Evolutionary conservation across 2,797 vertebrate species (phyloP).

Genomic region (Nyctibius grandis): DNA sequence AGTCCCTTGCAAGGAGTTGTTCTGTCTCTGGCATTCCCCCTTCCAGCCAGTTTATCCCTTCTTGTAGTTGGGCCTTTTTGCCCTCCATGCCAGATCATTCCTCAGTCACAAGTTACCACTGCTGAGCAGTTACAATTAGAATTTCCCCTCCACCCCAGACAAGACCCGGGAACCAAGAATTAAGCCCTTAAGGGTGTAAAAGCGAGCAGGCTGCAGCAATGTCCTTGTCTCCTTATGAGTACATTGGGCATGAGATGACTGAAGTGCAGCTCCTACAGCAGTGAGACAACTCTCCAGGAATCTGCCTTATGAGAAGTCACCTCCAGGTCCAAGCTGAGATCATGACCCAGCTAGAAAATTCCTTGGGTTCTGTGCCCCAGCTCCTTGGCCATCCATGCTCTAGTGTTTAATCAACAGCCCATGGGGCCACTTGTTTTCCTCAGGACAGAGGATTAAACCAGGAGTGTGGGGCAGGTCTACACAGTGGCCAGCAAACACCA

Average conservation of each 20-base stretch:
- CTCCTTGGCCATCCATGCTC: not conserved
- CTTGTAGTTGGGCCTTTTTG: not conserved
- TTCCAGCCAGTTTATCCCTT: not conserved
- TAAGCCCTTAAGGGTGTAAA: not conserved
- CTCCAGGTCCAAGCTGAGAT: not conserved
- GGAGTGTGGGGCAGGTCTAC: not conserved
- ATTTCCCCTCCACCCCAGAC: not conserved
- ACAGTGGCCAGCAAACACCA: not conserved
- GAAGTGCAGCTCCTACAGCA: not conserved
- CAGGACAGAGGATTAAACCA: not conserved
- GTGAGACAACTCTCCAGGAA: not conserved
- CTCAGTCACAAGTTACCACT: not conserved
- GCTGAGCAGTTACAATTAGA: not conserved
- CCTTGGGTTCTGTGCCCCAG: not conserved
- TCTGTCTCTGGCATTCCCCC: not conserved
- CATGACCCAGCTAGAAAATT: not conserved
- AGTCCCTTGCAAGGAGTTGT: not conserved
- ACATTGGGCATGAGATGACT: accelerated
- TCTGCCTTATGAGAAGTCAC: not conserved
- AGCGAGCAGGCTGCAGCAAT: not conserved
- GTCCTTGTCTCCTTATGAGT: not conserved
- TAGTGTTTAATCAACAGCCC: not conserved
- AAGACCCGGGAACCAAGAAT: not conserved
- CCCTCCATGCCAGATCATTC: not conserved
- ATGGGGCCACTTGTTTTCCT: not conserved